Evolutionary conservation across 2,888 invertebrate species (phyloP).

Genomic region (Buathra laborator): DNA sequence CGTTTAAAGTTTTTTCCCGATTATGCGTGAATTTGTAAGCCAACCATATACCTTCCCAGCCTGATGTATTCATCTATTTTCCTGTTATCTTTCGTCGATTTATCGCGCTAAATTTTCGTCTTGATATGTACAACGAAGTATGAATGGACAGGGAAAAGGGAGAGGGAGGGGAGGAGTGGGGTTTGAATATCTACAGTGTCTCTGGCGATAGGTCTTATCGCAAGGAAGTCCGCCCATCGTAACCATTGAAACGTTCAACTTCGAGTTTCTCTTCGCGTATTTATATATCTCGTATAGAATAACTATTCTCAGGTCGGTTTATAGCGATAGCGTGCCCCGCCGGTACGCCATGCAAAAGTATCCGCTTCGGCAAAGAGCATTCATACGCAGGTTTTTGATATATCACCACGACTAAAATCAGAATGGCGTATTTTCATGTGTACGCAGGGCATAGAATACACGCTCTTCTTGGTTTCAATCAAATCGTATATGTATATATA

Average conservation of each 20-base stretch:
- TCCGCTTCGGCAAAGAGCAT: neutral
- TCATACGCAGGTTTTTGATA: neutral
- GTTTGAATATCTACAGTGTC: conserved; percentile 19
- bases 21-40: no score
- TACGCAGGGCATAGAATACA: neutral
- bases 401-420: neutral
- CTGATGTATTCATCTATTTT: neutral
- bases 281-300: neutral
- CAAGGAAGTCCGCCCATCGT: no score
- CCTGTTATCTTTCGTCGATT: conserved; percentile 4
- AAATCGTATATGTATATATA: neutral
- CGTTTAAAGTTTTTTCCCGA: conserved; percentile 27
- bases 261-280: no score
- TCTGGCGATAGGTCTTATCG: no score
- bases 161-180: no score
- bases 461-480: neutral
- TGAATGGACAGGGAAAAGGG: no score
- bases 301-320: neutral
- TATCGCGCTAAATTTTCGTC: neutral
- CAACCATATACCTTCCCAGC: neutral
- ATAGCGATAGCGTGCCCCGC: neutral
- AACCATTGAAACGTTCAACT: no score
- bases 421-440: neutral
- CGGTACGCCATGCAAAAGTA: neutral
- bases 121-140: neutral